Base-by-base conservation (phyloP, 2,113 vertebrate species). In the Paradisaea rubra region DNA sequence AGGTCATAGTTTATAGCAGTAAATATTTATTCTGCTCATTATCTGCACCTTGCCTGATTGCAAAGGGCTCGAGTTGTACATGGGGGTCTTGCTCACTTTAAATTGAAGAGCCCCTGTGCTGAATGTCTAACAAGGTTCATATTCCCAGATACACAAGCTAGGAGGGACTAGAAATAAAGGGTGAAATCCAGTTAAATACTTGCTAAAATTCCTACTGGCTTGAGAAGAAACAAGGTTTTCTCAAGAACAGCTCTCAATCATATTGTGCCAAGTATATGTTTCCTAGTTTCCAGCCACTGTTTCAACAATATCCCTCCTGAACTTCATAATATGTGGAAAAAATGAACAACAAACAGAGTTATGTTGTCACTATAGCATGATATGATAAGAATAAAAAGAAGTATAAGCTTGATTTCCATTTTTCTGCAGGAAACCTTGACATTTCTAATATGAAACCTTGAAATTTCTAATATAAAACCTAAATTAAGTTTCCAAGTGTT, bases 31-130 rank as follows among this genome's bases (percentile, higher is more conserved):
- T 86, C 35, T 81, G 44, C 15, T 45, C 20, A 23, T 68, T 65
- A 44, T 37, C 37, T 80, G 54, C 68, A 45, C 24, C 49, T 66
- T 45, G 24, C 21, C 50, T 65, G 65, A 47, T 31, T 90, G 60
- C 54, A 81, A 42, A 4, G 8, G n/a, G 30, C 42, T 71, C 0
- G 0, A 71, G 35, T 23, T 68, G 25, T 41, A 53, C 7, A 2
- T 5, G 9, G 20, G 39, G 10, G 13, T 54, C 35, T 64, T 33
- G 33, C 13, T 39, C 49, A 52, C 18, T 39, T 80, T 31, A 53
- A 47, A 25, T 2, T 45, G 59, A 64, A 50, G 44, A 74, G 39
- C 13, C 17, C 10, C 59, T 83, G 69, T 47, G 68, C 54, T 77
- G 15, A 81, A 69, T 45, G 27, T 81, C 41, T 60, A 77, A 60